Conservation (phyloP, 30 jellyfish, hydroid and myxozoan species). For the Chrysaora quinquecirrha region DNA sequence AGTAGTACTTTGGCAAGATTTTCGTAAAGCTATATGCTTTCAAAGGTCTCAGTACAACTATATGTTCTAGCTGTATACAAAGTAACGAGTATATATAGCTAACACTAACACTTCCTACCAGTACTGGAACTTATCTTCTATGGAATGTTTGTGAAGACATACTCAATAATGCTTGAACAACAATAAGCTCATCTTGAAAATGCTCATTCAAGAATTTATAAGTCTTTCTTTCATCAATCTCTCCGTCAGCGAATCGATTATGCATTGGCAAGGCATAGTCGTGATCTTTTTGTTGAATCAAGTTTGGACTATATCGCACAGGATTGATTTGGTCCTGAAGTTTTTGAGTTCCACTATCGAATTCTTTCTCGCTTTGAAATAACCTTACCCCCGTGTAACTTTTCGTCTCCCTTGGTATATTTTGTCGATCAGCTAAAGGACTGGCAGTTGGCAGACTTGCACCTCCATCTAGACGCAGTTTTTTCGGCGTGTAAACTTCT, state of each 20-base stretch:
- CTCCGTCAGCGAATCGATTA: constrained; percentile 20
- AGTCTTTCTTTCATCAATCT: constrained; percentile 61
- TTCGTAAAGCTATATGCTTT: too few relatives aligned
- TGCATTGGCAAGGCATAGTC: constrained; percentile 88
- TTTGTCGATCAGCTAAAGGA: constrained; percentile 43
- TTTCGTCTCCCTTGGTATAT: constrained; percentile 8
- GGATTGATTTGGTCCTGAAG: neutral
- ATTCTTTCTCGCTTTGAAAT: neutral
- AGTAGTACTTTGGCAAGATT: too few relatives aligned
- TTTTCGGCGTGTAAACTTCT: constrained; percentile 48
- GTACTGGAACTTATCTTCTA: too few relatives aligned
- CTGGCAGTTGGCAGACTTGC: constrained; percentile 18
- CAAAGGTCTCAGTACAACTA: too few relatives aligned
- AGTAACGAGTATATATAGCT: too few relatives aligned
- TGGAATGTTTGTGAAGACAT: constrained; percentile 55
- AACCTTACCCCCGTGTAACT: neutral
- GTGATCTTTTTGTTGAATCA: constrained; percentile 66
- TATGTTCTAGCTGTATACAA: too few relatives aligned
- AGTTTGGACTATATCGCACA: neutral
- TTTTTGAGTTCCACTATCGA: neutral
- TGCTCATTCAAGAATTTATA: constrained; percentile 70
- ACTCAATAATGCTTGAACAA: constrained; percentile 80
- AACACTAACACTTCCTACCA: too few relatives aligned
- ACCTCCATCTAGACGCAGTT: constrained; percentile 38
- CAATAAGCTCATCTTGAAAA: constrained; percentile 77